phyloP scores from a whole-genome alignment of 1,140 invertebrate species.

The Yoshiicerus persimilis region DNA sequence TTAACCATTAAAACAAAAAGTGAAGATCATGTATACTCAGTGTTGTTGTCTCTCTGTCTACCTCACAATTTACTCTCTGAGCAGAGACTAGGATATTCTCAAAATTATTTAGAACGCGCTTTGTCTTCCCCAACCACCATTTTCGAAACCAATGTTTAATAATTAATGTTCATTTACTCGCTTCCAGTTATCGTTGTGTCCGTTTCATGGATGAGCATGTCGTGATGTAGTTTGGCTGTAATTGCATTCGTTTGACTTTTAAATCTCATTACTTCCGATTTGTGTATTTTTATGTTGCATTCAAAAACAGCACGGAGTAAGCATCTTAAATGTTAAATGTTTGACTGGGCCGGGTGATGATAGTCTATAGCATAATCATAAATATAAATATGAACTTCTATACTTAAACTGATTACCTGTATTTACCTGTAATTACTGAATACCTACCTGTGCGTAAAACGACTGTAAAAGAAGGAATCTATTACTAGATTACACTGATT shows the following conservation, averaged over 20 bases:
- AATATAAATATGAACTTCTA: neutral
- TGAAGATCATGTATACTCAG: slow-evolving; percentile 4
- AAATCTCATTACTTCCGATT: too few relatives aligned
- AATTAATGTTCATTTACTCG: too few relatives aligned
- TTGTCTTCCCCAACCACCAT: too few relatives aligned
- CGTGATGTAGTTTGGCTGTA: too few relatives aligned
- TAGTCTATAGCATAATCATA: neutral
- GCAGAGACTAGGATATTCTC: neutral
- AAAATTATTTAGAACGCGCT: neutral
- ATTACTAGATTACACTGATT: neutral
- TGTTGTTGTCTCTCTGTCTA: neutral
- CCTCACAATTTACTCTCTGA: neutral
- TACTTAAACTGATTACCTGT: neutral
- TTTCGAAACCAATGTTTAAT: too few relatives aligned
- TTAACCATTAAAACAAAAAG: slow-evolving; percentile 21
- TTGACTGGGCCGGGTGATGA: neutral
- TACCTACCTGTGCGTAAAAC: neutral
- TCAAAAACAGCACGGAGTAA: too few relatives aligned
- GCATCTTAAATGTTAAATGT: neutral
- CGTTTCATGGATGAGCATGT: neutral
- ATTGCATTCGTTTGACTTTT: too few relatives aligned
- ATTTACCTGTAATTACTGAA: neutral
- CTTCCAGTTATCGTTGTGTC: neutral
- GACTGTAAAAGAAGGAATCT: neutral
- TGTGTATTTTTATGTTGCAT: too few relatives aligned